Conservation (phyloP, 2,888 invertebrate genomes). For the Caprella mutica region DNA sequence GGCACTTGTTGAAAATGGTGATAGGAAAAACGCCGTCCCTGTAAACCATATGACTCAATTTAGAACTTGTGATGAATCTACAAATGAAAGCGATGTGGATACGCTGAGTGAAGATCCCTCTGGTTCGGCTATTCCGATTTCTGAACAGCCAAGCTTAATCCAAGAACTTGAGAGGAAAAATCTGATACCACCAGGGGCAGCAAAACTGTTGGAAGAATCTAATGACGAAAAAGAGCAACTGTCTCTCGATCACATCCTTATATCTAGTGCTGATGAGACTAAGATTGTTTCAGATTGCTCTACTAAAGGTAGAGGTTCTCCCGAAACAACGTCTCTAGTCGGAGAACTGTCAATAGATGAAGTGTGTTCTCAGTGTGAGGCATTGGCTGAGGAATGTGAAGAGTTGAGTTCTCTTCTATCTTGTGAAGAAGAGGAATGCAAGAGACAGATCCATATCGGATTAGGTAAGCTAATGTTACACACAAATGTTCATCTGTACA, state of each 20-base stretch:
- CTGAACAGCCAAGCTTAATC: constrained; percentile 27
- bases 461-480: constrained; percentile 18
- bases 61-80: constrained; percentile 31
- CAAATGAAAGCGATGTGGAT: constrained; percentile 31
- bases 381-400: constrained; percentile 32
- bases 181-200: constrained; percentile 19
- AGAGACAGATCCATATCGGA: constrained; percentile 28
- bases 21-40: neutral
- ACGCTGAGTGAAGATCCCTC: constrained; percentile 32
- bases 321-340: constrained; percentile 22
- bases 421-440: constrained; percentile 34
- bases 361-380: constrained; percentile 34
- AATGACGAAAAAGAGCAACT: neutral
- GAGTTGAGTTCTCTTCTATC: constrained; percentile 31
- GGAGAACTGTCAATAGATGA: constrained; percentile 33
- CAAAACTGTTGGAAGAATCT: neutral
- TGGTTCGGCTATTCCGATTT: constrained; percentile 9
- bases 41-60: constrained; percentile 29
- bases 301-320: constrained; percentile 23
- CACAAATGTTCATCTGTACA: neutral
- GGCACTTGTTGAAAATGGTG: neutral
- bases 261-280: constrained; percentile 15
- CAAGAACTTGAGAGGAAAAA: constrained; percentile 32
- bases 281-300: constrained; percentile 18
- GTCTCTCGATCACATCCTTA: neutral